These are phyloP conservation scores for Caenorhabditis brenneri DNA, from an alignment of 1,140 invertebrate species.

Conservation along the genomic window DNA sequence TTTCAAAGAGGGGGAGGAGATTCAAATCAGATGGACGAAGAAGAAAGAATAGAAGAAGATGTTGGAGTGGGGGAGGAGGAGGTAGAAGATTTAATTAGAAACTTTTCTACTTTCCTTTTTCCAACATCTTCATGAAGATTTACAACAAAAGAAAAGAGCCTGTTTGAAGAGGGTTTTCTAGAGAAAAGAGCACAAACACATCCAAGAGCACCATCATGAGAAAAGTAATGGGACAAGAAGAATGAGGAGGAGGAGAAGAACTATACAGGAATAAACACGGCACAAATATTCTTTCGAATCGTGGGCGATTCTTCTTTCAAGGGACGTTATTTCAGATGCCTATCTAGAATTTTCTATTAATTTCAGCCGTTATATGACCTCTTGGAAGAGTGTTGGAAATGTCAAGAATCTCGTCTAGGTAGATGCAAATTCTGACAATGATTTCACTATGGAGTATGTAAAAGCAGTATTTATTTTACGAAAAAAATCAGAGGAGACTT, in stretches of 20 bases:
- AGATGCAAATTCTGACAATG: too few relatives aligned
- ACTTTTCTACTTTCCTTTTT: not conserved
- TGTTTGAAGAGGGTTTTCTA: not conserved
- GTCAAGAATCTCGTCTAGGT: too few relatives aligned
- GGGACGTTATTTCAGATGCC: too few relatives aligned
- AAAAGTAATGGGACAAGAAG: constrained; percentile 10
- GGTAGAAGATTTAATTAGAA: constrained; percentile 31
- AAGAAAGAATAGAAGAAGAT: not conserved
- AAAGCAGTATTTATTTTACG: too few relatives aligned
- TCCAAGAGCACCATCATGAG: not conserved
- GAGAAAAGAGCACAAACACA: not conserved
- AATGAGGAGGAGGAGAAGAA: not conserved
- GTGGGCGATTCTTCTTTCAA: too few relatives aligned
- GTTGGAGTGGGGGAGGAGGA: not conserved
- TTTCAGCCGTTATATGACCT: too few relatives aligned
- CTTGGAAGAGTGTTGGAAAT: too few relatives aligned
- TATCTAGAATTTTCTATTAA: too few relatives aligned
- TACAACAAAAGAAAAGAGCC: not conserved
- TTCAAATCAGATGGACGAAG: constrained; percentile 22
- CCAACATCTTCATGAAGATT: not conserved
- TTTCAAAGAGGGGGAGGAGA: constrained; percentile 1
- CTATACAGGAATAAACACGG: not conserved
- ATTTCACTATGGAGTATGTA: too few relatives aligned
- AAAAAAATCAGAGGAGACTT: too few relatives aligned
- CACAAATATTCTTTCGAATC: too few relatives aligned